Percentiles rank a stretch among this genome's conserved stretches.
Evolutionary conservation across 2,113 vertebrate genomes (phyloP).

Genomic region (Cyprinodon brontotheroides): DNA sequence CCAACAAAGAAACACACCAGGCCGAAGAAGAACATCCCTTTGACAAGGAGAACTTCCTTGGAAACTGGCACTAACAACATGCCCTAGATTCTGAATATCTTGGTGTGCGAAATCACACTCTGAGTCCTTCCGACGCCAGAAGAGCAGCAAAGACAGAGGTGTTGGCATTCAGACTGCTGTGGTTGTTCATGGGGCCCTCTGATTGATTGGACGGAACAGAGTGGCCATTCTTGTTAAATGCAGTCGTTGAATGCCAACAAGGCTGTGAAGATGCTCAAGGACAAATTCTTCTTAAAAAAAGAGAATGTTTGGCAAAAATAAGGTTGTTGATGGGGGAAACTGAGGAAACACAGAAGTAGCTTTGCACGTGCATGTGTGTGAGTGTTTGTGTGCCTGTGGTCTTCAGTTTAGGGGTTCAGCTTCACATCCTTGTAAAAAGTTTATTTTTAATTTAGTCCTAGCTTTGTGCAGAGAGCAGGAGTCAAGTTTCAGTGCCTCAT

Average conservation of each 20-base stretch:
- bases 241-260: constrained; percentile 61
- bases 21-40: constrained; percentile 57
- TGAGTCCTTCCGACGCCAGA: constrained; percentile 51
- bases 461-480: constrained; percentile 26
- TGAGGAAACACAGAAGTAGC: constrained; percentile 25
- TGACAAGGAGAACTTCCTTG: constrained; percentile 60
- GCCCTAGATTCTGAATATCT: constrained; percentile 65
- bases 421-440: constrained; percentile 28
- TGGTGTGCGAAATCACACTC: constrained; percentile 56
- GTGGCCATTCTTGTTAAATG: constrained; percentile 59
- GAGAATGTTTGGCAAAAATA: constrained; percentile 38
- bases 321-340: constrained; percentile 39
- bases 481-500: constrained; percentile 65
- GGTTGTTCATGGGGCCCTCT: constrained; percentile 49
- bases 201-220: constrained; percentile 67
- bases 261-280: constrained; percentile 54
- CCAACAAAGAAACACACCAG: constrained; percentile 63
- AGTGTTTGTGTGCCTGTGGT: background rate
- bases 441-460: constrained; percentile 68
- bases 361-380: background rate
- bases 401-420: constrained; percentile 38
- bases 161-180: constrained; percentile 27
- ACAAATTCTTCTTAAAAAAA: constrained; percentile 26
- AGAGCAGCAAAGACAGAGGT: constrained; percentile 51
- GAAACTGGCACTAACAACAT: constrained; percentile 69